These are phyloP conservation scores for Drosophila prosaltans DNA, from an alignment of 1,140 invertebrate genomes.

Conservation along the genomic window DNA sequence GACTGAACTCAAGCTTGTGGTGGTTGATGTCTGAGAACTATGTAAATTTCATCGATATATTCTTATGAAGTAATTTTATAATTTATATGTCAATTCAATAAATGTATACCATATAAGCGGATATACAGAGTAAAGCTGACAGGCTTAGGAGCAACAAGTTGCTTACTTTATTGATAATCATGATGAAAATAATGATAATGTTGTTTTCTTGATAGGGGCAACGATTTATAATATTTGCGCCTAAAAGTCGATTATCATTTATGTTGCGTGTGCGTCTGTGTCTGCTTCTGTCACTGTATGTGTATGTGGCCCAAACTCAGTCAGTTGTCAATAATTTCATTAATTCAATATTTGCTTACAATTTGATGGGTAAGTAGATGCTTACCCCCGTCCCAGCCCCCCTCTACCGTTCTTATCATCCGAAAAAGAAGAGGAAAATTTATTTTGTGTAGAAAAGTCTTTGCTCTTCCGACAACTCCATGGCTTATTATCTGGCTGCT, in stretches of 20 bases:
- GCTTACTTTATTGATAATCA: not conserved
- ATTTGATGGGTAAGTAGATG: slow-evolving; percentile 25
- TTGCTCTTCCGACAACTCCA: not conserved
- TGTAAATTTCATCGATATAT: no score
- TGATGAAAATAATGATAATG: slow-evolving; percentile 1
- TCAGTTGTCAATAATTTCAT: slow-evolving; percentile 55
- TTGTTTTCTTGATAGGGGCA: slow-evolving; percentile 1
- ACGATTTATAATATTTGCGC: slow-evolving; percentile 20
- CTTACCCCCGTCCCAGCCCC: not conserved
- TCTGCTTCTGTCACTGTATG: not conserved
- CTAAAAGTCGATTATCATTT: slow-evolving; percentile 19
- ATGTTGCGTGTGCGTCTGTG: not conserved
- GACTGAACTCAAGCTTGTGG: not conserved
- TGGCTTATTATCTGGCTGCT: slow-evolving; percentile 45
- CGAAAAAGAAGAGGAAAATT: not conserved
- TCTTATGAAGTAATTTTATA: slow-evolving; percentile 10
- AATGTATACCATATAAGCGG: not conserved
- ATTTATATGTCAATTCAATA: slow-evolving; percentile 29
- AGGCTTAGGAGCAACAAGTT: slow-evolving; percentile 13
- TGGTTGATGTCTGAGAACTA: no score
- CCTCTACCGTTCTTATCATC: not conserved
- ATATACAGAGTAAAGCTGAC: slow-evolving; percentile 5
- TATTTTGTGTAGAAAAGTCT: not conserved
- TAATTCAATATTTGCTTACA: slow-evolving; percentile 53
- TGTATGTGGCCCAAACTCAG: slow-evolving; percentile 8